These are phyloP conservation scores for Lytechinus pictus DNA, from an alignment of 35 echinoderm and acorn worm genomes.

Conservation along the genomic window DNA sequence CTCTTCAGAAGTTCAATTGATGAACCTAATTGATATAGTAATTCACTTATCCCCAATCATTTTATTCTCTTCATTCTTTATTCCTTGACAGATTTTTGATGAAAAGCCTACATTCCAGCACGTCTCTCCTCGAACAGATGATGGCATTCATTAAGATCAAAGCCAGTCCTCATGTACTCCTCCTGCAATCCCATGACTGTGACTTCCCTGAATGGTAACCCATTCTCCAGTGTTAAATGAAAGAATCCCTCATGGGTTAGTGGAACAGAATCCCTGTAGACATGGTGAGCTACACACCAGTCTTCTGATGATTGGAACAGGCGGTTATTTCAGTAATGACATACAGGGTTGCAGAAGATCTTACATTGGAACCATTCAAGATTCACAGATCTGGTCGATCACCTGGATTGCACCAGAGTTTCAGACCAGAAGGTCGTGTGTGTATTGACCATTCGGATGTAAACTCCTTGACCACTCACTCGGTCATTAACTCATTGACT, in stretches of 20 bases:
- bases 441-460: background rate
- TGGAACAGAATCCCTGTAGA: background rate
- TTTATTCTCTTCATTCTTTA: background rate
- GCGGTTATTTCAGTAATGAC: background rate
- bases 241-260: background rate
- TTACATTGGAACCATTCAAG: background rate
- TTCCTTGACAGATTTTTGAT: background rate
- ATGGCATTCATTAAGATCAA: background rate
- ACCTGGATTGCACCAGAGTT: background rate
- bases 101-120: constrained; percentile 17
- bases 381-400: background rate
- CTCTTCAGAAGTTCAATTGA: background rate
- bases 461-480: no score
- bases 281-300: background rate
- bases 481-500: no score
- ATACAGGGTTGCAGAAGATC: background rate
- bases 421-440: background rate
- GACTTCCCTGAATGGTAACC: background rate
- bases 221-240: background rate
- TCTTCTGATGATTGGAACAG: background rate
- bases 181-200: background rate
- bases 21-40: background rate
- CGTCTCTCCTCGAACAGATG: background rate
- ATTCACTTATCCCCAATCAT: background rate
- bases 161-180: background rate